phyloP scores from a whole-genome alignment of 2,797 vertebrate genomes.

The Rhincodon typus region DNA sequence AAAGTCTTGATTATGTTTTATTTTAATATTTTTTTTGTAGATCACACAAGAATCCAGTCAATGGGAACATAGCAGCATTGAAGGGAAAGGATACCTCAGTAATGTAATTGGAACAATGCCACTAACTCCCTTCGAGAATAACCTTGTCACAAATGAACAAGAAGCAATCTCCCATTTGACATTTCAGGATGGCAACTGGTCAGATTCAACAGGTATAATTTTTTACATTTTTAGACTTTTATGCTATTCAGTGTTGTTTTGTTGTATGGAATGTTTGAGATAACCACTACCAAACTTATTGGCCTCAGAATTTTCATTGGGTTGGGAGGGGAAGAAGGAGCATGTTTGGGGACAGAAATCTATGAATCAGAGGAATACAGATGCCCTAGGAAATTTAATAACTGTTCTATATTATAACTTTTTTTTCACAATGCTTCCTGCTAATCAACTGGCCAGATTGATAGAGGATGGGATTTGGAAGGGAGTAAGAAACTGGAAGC shows the following conservation, averaged over 20 bases:
- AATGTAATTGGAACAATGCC: constrained; percentile 59
- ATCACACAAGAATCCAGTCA: constrained; percentile 54
- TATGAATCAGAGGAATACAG: background rate
- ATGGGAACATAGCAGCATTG: constrained; percentile 56
- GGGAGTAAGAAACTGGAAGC: no score
- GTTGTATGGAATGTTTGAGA: no score
- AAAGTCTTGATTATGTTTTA: constrained; percentile 41
- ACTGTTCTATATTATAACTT: background rate
- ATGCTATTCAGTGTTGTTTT: background rate
- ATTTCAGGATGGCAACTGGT: background rate
- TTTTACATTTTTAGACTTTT: background rate
- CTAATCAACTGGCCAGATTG: background rate
- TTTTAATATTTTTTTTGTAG: constrained; percentile 46
- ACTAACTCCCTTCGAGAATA: background rate
- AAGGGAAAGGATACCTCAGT: constrained; percentile 66
- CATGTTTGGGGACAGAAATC: background rate
- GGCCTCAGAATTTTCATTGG: background rate
- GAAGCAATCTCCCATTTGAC: no score
- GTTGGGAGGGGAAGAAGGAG: background rate
- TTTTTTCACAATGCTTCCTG: background rate
- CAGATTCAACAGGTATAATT: background rate
- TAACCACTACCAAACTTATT: background rate
- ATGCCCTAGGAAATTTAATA: background rate
- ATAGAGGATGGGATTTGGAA: background rate
- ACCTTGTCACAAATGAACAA: background rate